Percentiles rank a stretch among this genome's conserved stretches.
phyloP scores from a whole-genome alignment of 2,797 vertebrate species.

The Sebastes umbrosus region DNA sequence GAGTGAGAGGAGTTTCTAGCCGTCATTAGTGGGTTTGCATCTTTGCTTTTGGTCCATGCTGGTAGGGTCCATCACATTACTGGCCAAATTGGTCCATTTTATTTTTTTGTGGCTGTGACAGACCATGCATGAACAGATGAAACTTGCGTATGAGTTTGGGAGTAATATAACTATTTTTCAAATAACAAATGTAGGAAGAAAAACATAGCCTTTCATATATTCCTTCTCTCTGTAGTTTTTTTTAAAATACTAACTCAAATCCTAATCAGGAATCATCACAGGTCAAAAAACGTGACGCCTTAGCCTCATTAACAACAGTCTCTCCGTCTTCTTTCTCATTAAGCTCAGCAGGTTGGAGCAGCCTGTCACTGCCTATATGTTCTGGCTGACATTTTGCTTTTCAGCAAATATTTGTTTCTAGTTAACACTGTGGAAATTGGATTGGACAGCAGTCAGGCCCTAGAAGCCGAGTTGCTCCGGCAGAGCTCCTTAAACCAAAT shows the following conservation, averaged over 20 bases:
- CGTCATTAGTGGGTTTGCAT: background rate
- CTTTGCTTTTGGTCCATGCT: background rate
- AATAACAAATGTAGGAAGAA: too few species aligned
- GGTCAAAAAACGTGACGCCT: background rate
- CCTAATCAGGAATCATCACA: background rate
- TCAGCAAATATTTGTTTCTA: background rate
- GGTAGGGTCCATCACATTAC: background rate
- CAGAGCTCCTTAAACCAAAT: constrained; percentile 9
- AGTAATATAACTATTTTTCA: too few species aligned
- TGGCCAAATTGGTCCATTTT: background rate
- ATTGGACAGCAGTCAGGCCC: constrained; percentile 5
- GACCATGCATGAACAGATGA: too few species aligned
- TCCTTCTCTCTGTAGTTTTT: too few species aligned
- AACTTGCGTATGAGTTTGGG: too few species aligned
- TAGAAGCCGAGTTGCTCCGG: background rate
- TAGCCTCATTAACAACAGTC: constrained; percentile 2
- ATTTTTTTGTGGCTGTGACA: too few species aligned
- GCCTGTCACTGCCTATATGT: background rate
- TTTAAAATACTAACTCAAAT: background rate
- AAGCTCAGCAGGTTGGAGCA: background rate
- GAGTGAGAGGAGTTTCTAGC: background rate
- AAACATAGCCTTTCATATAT: too few species aligned
- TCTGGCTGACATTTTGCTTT: constrained; percentile 3
- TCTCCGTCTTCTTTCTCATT: background rate
- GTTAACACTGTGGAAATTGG: constrained; percentile 13